A percentile compares a stretch with the other conserved stretches of the same genome.
phyloP scores from a whole-genome alignment of 2,797 vertebrate species.

The Mycteria americana region DNA sequence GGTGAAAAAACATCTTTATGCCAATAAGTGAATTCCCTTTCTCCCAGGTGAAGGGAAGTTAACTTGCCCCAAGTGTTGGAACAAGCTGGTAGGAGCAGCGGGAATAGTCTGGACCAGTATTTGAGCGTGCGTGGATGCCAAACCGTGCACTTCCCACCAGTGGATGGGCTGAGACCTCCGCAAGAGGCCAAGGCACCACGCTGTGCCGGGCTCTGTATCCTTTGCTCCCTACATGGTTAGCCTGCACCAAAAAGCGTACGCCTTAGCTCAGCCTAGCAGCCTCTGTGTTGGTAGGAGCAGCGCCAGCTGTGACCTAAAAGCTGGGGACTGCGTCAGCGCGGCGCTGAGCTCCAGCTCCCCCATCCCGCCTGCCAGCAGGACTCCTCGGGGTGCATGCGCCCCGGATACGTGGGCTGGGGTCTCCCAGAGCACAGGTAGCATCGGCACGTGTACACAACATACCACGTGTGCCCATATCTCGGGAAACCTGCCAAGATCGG shows the following conservation, averaged over 20 bases:
- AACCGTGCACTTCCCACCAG: fast-evolving
- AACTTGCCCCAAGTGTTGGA: not conserved
- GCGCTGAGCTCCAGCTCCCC: not conserved
- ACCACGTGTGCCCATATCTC: fast-evolving
- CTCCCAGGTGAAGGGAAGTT: not conserved
- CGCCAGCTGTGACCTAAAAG: not conserved
- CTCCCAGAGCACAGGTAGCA: not conserved
- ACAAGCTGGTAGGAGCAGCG: not conserved
- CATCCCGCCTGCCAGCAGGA: not conserved
- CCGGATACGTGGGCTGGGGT: fast-evolving
- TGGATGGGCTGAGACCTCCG: not conserved
- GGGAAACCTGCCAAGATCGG: not conserved
- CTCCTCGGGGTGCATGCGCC: not conserved
- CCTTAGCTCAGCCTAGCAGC: not conserved
- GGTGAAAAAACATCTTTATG: not conserved
- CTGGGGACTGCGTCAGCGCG: not conserved
- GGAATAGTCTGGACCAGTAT: not conserved
- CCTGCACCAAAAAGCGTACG: not conserved
- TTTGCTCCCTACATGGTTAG: not conserved
- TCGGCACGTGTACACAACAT: fast-evolving
- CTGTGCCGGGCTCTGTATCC: not conserved
- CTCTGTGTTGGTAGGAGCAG: not conserved
- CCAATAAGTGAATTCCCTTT: not conserved
- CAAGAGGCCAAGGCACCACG: not conserved
- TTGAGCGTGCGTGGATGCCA: not conserved